phyloP scores from a whole-genome alignment of 2,797 vertebrate genomes.

The Scyliorhinus canicula region DNA sequence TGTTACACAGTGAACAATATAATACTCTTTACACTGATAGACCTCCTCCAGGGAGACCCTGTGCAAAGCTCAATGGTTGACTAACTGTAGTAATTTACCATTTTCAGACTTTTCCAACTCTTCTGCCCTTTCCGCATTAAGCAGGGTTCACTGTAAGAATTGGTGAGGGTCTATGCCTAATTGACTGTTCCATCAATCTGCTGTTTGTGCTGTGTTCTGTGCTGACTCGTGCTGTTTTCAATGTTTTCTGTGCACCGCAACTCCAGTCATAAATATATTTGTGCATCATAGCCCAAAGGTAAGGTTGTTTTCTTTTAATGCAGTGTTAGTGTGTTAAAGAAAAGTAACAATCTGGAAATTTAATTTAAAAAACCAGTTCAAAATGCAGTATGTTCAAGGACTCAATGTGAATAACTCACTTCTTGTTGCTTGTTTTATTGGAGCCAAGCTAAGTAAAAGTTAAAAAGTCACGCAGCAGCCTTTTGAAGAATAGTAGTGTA shows the following conservation, averaged over 20 bases:
- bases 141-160: not conserved
- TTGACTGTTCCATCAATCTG: not conserved
- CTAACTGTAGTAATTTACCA: not conserved
- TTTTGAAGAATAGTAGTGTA: not conserved
- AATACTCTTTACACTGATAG: not conserved
- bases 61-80: slow-evolving; percentile 13
- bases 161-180: not conserved
- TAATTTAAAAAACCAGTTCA: not conserved
- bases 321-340: not conserved
- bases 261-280: not conserved
- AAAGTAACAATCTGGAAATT: not conserved
- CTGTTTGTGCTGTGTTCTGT: not conserved
- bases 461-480: not conserved
- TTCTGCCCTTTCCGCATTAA: not conserved
- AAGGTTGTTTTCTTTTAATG: slow-evolving; percentile 4
- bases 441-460: not conserved
- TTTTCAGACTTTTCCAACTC: not conserved
- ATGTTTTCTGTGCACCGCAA: not conserved
- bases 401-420: not conserved
- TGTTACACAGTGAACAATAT: not conserved
- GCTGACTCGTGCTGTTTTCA: not conserved
- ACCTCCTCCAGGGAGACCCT: not conserved
- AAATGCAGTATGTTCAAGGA: not conserved
- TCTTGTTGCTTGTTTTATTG: not conserved
- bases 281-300: not conserved